Evolutionary conservation across 1,140 invertebrate species (phyloP), one percentile per base, ranked within the genome.

Genomic region (Rhysida immarginata): DNA sequence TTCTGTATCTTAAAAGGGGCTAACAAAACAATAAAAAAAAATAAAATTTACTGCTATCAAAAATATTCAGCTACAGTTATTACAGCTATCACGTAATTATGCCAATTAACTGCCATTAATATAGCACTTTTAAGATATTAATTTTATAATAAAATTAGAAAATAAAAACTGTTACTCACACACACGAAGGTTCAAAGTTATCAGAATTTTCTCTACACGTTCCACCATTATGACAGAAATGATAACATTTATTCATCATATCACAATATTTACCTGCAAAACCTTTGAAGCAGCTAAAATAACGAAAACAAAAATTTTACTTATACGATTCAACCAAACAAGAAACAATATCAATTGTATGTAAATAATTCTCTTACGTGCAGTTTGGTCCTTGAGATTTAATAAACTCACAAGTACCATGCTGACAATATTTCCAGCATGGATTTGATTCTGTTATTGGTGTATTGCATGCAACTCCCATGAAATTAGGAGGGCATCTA

Each of bases 391-490:
- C 71, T 20, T 65, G 53, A 51, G 53, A 45, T 70, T 53, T 50
- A 3, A 57, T 48, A 18, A 68, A 62, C 3, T 71, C 65, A 59
- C 81, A 83, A 44, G 78, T 67, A 0, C 73, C 76, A 25, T 73
- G 71, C 60, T 82, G 77, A 64, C 81, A 83, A 54, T 68, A 70
- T 48, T 69, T 68, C 1, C 68, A 64, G 64, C 82, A 85, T 2
- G 77, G 73, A 69, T 81, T 77, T 57, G 77, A 76, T 55, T 74
- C 74, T 71, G 3, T 77, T 68, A 56, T 76, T 58, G 57, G 55
- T 52, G 56, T 57, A 51, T 70, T 65, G 65, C 80, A 81, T 29
- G 68, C 65, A 21, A 65, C 50, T 3, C 79, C 79, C 51, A 72
- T 73, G 70, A 72, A 81, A 14, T 67, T 66, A 53, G 65, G 64